A percentile compares a stretch with the other conserved stretches of the same genome.
Evolutionary conservation across 2,113 vertebrate species (phyloP).

Genomic region (Callorhinus ursinus): DNA sequence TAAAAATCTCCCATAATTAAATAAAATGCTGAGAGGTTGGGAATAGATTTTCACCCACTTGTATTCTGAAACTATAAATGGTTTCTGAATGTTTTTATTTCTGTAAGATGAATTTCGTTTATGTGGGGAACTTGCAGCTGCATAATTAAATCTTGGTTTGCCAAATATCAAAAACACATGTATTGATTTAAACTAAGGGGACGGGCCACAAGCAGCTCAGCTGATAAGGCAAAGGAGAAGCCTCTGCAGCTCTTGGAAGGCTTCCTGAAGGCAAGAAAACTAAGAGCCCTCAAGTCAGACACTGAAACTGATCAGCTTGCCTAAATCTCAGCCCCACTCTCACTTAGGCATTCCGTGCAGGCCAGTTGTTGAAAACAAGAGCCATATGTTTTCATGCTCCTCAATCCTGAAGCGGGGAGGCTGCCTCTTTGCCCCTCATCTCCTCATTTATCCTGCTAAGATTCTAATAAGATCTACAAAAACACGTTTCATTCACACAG

Average conservation of each 20-base stretch:
- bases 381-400: constrained; percentile 71
- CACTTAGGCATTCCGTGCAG: constrained; percentile 72
- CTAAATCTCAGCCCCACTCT: constrained; percentile 66
- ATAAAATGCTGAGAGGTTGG: constrained; percentile 82
- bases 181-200: constrained; percentile 86
- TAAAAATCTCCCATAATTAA: constrained; percentile 81
- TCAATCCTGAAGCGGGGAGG: not conserved
- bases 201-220: constrained; percentile 76
- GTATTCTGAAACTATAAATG: constrained; percentile 78
- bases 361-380: constrained; percentile 73
- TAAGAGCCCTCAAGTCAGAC: constrained; percentile 77
- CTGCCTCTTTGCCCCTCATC: not conserved
- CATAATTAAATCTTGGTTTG: constrained; percentile 86
- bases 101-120: constrained; percentile 82
- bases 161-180: constrained; percentile 87
- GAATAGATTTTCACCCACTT: constrained; percentile 82
- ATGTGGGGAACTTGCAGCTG: constrained; percentile 84
- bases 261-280: constrained; percentile 80
- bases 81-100: constrained; percentile 84
- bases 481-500: constrained; percentile 31
- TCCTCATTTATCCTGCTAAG: constrained; percentile 38
- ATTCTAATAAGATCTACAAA: constrained; percentile 56
- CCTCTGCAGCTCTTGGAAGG: constrained; percentile 73
- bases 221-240: constrained; percentile 79
- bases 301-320: constrained; percentile 74